Base-by-base conservation (phyloP, 2,888 invertebrate genomes). In the Hirtodrosophila trivittata region DNA sequence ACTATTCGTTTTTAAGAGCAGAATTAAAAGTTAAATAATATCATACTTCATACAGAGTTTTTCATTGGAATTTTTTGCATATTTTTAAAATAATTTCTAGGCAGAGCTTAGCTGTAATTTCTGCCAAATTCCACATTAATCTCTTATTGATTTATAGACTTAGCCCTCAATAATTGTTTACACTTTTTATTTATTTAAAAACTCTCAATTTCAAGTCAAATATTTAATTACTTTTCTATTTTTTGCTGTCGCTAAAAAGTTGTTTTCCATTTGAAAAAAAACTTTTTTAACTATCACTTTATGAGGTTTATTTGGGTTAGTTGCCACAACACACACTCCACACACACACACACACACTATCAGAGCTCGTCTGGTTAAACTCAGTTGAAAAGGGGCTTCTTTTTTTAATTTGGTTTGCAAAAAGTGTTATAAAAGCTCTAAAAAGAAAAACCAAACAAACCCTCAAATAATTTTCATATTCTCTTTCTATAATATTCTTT, bases 201-300 rank as follows among this genome's bases (percentile, higher is more conserved):
- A n/a, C n/a, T 28, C 9, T 28, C n/a, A 46, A 58, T 33, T 46
- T 1, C 3, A 14, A 39, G 32, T 21, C 25, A 25, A 38, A 43
- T 32, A 38, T 8, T 14, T 12, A 9, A 9, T 28, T 28, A 7
- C 7, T 28, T 39, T 28, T 16, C 1, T n/a, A 18, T 16, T 26
- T 6, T 10, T 32, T 3, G 26, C 9, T 10, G 9, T 12, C 14
- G 10, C 28, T 12, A 12, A 56, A 68, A 68, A 74, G 49, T 56
- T 21, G 56, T 45, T 74, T 46, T 6, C 32, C 12, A 38, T 14
- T 47, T 62, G 16, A 18, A 39, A 25, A 55, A 57, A 37, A 84
- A 76, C 74, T 80, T 62, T 62, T 76, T 86, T 76, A 81, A 86
- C 77, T 86, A 81, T 74, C 77, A 80, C 72, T 72, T 77, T 45